phyloP scores from a whole-genome alignment of 1,140 invertebrate genomes.

The Temnothorax nylanderi region DNA sequence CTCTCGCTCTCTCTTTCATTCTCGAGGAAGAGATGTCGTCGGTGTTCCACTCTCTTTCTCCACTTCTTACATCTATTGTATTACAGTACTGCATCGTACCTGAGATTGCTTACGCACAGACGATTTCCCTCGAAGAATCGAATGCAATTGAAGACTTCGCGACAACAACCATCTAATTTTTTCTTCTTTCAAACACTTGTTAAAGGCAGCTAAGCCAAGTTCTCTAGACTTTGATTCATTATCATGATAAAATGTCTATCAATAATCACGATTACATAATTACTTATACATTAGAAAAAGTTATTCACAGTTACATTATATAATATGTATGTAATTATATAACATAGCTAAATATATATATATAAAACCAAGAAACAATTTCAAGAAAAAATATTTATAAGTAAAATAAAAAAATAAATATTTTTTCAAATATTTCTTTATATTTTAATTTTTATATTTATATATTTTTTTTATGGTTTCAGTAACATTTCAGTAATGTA shows the following conservation, averaged over 20 bases:
- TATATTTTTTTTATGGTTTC: not conserved
- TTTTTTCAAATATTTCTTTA: too few relatives aligned
- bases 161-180: not conserved
- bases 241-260: not conserved
- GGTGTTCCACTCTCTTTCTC: not conserved
- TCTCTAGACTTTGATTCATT: not conserved
- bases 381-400: not conserved
- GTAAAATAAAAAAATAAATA: too few relatives aligned
- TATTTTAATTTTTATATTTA: too few relatives aligned
- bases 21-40: not conserved
- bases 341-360: not conserved
- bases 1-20: not conserved
- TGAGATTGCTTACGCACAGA: conserved; percentile 6
- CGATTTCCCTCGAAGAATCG: conserved; percentile 2
- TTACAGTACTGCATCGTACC: conserved; percentile 9
- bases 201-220: not conserved
- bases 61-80: conserved; percentile 2
- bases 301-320: not conserved
- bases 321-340: not conserved
- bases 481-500: not conserved
- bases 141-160: not conserved
- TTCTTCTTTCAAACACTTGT: not conserved
- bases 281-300: not conserved
- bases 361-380: not conserved
- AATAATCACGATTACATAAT: not conserved